Base-by-base conservation (phyloP, 2,888 invertebrate genomes). In the Microplitis deprimator region DNA sequence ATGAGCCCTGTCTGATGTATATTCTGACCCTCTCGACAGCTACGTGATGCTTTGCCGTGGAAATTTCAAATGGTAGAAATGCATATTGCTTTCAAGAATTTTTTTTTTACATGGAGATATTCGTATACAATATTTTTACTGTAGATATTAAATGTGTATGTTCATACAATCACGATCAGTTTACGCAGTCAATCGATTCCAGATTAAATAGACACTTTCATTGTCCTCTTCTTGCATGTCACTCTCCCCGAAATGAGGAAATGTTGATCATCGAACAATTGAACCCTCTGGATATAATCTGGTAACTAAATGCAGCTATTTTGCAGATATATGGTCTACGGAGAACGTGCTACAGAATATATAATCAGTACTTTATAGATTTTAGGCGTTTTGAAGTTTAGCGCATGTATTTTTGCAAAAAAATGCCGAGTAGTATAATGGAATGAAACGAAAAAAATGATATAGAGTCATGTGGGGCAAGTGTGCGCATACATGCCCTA, bases 1-100 rank as follows among this genome's bases (percentile, higher is more conserved):
- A 87, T 87, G 87, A 86, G 84, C 81, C 81, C 81, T 62, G 83
- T 78, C 82, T 83, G 84, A 82, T 83, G 85, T 82, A 84, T 84
- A 83, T 79, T 81, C 80, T 78, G 79, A 69, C 72, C 59, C 50
- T 41, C 64, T 77, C 73, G 73, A 77, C 77, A 68, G 67, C 79
- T 83, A 83, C 83, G 83, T 82, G 82, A 81, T 81, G 76, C 65
- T 79, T 78, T 76, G 68, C 13, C 50, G 67, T 38, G 40, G 67
- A 80, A 81, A 75, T 80, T 81, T 75, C 41, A 75, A 78, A 79
- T 78, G 67, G 79, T 77, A 70, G 75, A 69, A 75, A 40, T 39
- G 13, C 38, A 7, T 68, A 68, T 50, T n/a, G 17, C 17, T 68
- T n/a, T 39, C 6, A 60, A 29, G 29, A 29, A 29, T 29, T 29